Evolutionary conservation across 2,888 invertebrate genomes (phyloP).

Genomic region (Ectobius pallidus): DNA sequence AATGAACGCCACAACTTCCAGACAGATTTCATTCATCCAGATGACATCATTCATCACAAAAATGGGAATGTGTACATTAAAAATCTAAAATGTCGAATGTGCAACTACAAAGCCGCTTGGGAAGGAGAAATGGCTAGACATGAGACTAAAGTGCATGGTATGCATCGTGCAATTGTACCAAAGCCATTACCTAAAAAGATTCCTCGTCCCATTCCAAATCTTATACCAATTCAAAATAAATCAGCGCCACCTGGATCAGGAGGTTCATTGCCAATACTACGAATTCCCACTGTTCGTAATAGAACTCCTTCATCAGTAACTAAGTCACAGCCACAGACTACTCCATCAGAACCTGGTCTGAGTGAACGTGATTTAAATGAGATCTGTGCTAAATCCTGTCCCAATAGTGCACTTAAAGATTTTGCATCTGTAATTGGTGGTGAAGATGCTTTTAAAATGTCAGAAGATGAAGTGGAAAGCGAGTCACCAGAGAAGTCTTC

Average conservation of each 20-base stretch:
- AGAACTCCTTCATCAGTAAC: constrained; percentile 53
- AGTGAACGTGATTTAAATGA: constrained; percentile 58
- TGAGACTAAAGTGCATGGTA: constrained; percentile 57
- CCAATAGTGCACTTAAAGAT: constrained; percentile 60
- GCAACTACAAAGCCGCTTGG: constrained; percentile 51
- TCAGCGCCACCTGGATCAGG: constrained; percentile 18
- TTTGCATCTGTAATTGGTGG: constrained; percentile 58
- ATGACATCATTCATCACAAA: constrained; percentile 47
- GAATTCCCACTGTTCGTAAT: constrained; percentile 51
- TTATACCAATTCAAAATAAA: constrained; percentile 66
- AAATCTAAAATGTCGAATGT: constrained; percentile 49
- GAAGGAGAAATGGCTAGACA: constrained; percentile 61
- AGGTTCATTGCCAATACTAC: constrained; percentile 41
- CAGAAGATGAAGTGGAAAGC: constrained; percentile 41
- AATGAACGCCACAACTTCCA: constrained; percentile 45
- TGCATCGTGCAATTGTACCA: constrained; percentile 48
- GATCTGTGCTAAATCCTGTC: constrained; percentile 55
- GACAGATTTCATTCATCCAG: constrained; percentile 48
- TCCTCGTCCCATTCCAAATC: constrained; percentile 73
- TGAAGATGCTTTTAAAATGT: constrained; percentile 47
- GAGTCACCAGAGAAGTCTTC: constrained; percentile 20
- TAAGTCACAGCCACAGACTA: constrained; percentile 30
- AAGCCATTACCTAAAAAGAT: constrained; percentile 53
- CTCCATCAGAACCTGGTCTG: constrained; percentile 47
- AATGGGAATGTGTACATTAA: constrained; percentile 49